These are phyloP conservation scores for Bursaphelenchus okinawaensis DNA, from an alignment of 2,888 invertebrate species.

Conservation along the genomic window DNA sequence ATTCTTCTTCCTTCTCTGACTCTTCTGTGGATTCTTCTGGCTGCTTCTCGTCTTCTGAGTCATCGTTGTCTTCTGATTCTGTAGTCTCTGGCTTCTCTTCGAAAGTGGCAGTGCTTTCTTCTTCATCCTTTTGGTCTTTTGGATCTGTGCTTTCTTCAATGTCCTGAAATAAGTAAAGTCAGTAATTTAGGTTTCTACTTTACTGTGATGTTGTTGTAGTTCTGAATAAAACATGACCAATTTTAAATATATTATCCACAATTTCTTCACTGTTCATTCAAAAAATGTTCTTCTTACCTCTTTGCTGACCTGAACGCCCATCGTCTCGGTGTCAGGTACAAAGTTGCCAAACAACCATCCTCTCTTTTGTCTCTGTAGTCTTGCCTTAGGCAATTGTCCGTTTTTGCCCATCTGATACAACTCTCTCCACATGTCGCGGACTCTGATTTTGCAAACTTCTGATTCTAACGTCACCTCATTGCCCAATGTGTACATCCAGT, in stretches of 20 bases:
- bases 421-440: slow-evolving; percentile 49
- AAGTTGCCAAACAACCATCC: slow-evolving; percentile 37
- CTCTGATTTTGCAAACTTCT: slow-evolving; percentile 42
- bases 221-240: too few species aligned
- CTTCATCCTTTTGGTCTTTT: not conserved
- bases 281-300: not conserved
- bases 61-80: not conserved
- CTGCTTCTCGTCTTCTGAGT: not conserved
- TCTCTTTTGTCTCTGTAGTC: slow-evolving; percentile 23
- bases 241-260: too few species aligned
- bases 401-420: slow-evolving; percentile 32
- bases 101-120: slow-evolving; percentile 1
- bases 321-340: not conserved
- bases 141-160: not conserved
- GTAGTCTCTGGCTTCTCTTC: slow-evolving; percentile 3
- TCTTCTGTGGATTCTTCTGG: too few species aligned
- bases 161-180: too few species aligned
- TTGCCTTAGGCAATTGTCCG: slow-evolving; percentile 13
- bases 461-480: slow-evolving; percentile 27
- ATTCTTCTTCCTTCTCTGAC: not conserved
- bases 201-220: too few species aligned
- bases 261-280: too few species aligned
- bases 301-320: not conserved
- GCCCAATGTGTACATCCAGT: slow-evolving; percentile 19
- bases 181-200: too few species aligned